Evolutionary conservation across 2,113 vertebrate species (phyloP).

Genomic region (Vidua chalybeata): DNA sequence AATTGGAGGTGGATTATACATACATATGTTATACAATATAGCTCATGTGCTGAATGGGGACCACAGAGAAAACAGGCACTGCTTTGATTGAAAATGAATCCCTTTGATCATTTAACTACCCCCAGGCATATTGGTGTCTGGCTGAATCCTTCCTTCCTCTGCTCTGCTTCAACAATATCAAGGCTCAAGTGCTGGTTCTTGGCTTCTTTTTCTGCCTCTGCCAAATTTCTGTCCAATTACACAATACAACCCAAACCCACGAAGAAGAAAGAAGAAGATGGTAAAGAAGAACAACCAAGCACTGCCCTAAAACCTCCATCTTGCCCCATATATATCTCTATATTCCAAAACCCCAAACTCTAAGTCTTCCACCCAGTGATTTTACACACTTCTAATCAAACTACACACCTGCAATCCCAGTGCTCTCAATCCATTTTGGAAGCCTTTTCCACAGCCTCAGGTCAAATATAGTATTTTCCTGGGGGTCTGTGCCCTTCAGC

Average conservation of each 20-base stretch:
- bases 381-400: neutral
- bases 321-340: neutral
- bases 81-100: neutral
- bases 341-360: neutral
- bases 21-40: neutral
- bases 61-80: neutral
- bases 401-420: neutral
- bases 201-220: neutral
- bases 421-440: neutral
- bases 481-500: neutral
- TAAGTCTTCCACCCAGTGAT: neutral
- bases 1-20: neutral
- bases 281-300: neutral
- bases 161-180: neutral
- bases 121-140: neutral
- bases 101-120: neutral
- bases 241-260: neutral
- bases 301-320: neutral
- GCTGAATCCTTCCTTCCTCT: neutral
- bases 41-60: neutral
- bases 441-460: neutral
- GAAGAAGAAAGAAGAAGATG: neutral
- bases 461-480: neutral
- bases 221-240: neutral
- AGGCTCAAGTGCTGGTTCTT: neutral